Evolutionary conservation across 2,797 vertebrate species (phyloP).

Genomic region (Intellagama lesueurii): DNA sequence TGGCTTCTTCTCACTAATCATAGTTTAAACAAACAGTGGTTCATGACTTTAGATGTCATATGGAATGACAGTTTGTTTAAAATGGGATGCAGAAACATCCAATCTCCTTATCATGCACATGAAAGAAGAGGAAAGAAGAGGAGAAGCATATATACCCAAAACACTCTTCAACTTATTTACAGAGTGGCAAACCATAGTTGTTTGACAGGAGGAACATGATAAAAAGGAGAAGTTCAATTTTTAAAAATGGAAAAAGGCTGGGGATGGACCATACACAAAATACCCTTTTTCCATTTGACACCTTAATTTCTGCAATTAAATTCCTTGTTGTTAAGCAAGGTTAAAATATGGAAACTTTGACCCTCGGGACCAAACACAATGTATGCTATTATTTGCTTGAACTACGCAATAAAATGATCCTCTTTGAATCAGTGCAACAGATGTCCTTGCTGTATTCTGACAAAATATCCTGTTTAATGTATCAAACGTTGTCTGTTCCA

Average conservation of each 20-base stretch:
- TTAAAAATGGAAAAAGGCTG: too few species aligned
- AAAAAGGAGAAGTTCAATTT: too few species aligned
- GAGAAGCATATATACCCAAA: neutral
- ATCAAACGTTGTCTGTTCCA: neutral
- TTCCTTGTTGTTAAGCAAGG: too few species aligned
- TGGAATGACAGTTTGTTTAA: neutral
- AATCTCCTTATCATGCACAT: neutral
- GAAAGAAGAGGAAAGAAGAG: neutral
- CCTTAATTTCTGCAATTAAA: too few species aligned
- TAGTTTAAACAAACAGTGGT: neutral
- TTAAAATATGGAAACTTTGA: too few species aligned
- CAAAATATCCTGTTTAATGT: neutral
- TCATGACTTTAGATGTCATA: neutral
- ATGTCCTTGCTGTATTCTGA: neutral
- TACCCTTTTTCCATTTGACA: too few species aligned
- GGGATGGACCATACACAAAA: too few species aligned
- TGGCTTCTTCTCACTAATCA: neutral
- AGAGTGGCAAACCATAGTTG: neutral
- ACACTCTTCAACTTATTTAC: neutral
- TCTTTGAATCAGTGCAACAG: neutral
- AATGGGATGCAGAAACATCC: neutral
- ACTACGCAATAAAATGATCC: too few species aligned
- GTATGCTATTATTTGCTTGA: too few species aligned
- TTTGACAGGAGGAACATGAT: too few species aligned
- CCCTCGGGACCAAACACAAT: too few species aligned